These are phyloP conservation scores for Rotaria socialis DNA, from an alignment of 2,888 invertebrate species.

Conservation along the genomic window DNA sequence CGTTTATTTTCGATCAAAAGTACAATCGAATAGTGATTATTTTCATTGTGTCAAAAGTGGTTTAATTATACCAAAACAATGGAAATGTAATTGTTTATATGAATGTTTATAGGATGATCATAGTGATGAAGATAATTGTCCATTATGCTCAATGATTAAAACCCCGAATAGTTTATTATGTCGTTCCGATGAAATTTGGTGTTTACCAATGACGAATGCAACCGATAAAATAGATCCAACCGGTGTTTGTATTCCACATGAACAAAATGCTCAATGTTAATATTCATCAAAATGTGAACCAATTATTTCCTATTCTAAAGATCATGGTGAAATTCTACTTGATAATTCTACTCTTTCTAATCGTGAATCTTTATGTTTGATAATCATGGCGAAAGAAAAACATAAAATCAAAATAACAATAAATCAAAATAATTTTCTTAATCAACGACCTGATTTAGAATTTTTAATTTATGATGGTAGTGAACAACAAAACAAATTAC, in stretches of 20 bases:
- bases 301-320: background rate
- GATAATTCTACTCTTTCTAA: background rate
- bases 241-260: conserved; percentile 18
- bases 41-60: background rate
- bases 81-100: conserved; percentile 27
- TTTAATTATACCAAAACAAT: background rate
- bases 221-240: background rate
- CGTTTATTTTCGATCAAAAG: background rate
- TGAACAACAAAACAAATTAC: background rate
- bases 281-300: background rate
- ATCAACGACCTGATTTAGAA: background rate
- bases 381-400: background rate
- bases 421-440: background rate
- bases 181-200: background rate
- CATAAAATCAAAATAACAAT: conserved; percentile 7
- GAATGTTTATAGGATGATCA: background rate
- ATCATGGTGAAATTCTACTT: background rate
- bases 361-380: background rate
- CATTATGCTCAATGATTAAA: background rate
- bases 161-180: background rate
- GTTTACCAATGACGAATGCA: background rate
- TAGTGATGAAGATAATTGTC: conserved; percentile 15
- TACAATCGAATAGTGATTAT: background rate
- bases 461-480: background rate
- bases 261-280: background rate